These are phyloP conservation scores for Seladonia tumulorum DNA, from an alignment of 2,888 invertebrate species.

Conservation along the genomic window DNA sequence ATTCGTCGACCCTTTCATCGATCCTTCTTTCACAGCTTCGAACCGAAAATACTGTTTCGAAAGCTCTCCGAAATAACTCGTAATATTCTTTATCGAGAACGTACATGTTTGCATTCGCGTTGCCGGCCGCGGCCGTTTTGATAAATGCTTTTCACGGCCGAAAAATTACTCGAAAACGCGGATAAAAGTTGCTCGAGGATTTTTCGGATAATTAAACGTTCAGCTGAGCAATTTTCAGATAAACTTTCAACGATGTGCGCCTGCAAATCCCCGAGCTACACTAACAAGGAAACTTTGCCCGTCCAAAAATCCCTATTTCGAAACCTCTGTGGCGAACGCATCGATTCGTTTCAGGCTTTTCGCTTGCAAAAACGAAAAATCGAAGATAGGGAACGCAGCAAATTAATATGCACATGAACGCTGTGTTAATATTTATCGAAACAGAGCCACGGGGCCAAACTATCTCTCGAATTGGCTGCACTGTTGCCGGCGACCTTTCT, in stretches of 20 bases:
- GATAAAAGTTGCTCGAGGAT: neutral
- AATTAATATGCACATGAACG: neutral
- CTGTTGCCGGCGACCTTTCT: neutral
- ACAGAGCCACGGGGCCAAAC: neutral
- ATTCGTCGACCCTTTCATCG: neutral
- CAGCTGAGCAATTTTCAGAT: neutral
- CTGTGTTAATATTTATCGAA: neutral
- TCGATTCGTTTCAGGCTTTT: neutral
- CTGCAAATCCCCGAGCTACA: neutral
- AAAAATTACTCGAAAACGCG: neutral
- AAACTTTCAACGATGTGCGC: neutral
- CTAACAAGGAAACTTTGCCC: neutral
- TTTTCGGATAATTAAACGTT: conserved; percentile 8
- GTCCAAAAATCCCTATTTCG: neutral
- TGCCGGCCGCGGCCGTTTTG: neutral
- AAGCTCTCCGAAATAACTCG: neutral
- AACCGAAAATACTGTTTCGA: neutral
- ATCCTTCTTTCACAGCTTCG: neutral
- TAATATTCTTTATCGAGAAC: neutral
- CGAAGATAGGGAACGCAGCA: too few relatives aligned
- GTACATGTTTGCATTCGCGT: neutral
- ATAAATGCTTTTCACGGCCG: neutral
- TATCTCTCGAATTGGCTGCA: neutral
- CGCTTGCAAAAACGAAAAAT: too few relatives aligned
- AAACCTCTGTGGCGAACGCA: neutral